These are phyloP conservation scores for Griposia aprilina DNA, from an alignment of 2,888 invertebrate genomes.

Conservation along the genomic window DNA sequence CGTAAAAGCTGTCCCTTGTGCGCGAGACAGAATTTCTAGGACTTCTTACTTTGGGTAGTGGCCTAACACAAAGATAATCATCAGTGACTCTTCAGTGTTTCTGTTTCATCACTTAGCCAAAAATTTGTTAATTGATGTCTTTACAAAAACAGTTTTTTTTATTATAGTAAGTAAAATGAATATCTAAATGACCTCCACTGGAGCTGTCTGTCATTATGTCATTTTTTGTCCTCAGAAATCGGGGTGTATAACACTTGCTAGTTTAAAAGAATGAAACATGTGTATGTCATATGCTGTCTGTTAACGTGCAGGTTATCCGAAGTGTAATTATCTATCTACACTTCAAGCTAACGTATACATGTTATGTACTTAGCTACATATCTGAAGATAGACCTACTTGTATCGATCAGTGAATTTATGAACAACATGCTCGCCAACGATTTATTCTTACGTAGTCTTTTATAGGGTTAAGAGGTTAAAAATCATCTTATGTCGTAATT, in stretches of 20 bases:
- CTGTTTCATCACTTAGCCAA: not conserved
- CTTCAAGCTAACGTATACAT: conserved; percentile 13
- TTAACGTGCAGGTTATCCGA: conserved; percentile 28
- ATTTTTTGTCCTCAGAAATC: conserved; percentile 49
- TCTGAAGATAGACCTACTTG: conserved; percentile 20
- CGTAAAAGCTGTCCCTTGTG: not conserved
- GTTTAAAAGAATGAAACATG: conserved; percentile 54
- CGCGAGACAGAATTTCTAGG: not conserved
- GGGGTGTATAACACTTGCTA: conserved; percentile 12
- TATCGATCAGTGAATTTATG: conserved; percentile 50
- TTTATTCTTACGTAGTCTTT: conserved; percentile 43
- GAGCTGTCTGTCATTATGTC: conserved; percentile 43
- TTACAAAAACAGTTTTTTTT: conserved; percentile 20
- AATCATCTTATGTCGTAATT: conserved; percentile 42
- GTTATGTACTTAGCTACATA: conserved; percentile 13
- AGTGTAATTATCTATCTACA: conserved; percentile 47
- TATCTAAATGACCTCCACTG: conserved; percentile 52
- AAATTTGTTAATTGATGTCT: not conserved
- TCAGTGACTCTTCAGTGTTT: not conserved
- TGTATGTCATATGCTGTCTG: conserved; percentile 55
- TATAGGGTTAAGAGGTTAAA: conserved; percentile 57
- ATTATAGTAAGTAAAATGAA: conserved; percentile 2
- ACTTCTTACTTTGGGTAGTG: not conserved
- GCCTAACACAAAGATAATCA: not conserved
- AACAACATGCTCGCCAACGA: conserved; percentile 33